Base-by-base conservation (phyloP, 2,797 vertebrate species). In the Spatula clypeata region DNA sequence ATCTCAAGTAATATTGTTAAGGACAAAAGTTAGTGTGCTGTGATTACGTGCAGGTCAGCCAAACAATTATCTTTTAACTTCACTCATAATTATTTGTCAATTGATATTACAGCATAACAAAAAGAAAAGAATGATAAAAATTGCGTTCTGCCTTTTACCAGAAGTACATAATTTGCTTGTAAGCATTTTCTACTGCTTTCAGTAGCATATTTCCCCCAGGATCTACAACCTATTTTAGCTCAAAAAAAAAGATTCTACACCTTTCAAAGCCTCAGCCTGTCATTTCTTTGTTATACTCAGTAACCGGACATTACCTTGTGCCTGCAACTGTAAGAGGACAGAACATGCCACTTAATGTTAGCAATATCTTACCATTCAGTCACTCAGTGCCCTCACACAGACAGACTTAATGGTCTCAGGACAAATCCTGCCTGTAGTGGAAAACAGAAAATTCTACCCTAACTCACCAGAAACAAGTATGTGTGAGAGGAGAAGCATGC, bases 61-160 rank as follows among this genome's bases (percentile, higher is more conserved):
- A 65, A 53, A 24, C 61, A 70, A 42, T 32, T 47, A 29, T 60
- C 6, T 61, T 82, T 67, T 19, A 71, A 75, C 32, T 89, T 69
- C 81, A 44, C 42, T 44, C 42, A 62, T 3, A 34, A 3, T 73
- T 73, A 70, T 60, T 62, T 79, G 58, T 13, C 92, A 92, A 86
- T 27, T 84, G 45, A 74, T 81, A 79, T 0, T 0, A 51, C 2
- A 95, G 42, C 55, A 58, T 54, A 84, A 64, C 5, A 76, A 51
- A 86, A 40, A 69, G 5, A 80, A 86, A 73, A 11, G 44, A 86
- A 45, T 11, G 11, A 54, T 38, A 81, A 86, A 91, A 86, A 75
- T 13, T 8, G 8, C 49, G 54, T 57, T 81, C 13, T 42, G 2
- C 73, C n/a, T 54, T 57, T 57, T 55, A 29, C 15, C 24, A 42